These are phyloP conservation scores for Meganola albula DNA, from an alignment of 2,888 invertebrate species.

Conservation along the genomic window DNA sequence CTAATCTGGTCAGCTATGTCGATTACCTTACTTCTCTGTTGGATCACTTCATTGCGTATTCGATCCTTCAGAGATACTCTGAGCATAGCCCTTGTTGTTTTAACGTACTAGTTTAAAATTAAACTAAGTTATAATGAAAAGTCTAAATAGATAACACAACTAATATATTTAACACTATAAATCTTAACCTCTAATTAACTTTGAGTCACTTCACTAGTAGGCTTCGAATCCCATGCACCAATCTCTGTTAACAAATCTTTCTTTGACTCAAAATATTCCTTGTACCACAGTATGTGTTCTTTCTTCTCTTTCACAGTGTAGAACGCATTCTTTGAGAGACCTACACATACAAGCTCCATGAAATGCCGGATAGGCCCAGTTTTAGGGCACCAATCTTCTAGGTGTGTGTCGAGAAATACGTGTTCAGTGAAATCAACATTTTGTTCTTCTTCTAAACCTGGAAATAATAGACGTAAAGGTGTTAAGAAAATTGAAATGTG, in stretches of 20 bases:
- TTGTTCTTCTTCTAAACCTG: conserved; percentile 81
- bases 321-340: conserved; percentile 96
- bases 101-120: too few relatives aligned
- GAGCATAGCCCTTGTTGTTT: too few relatives aligned
- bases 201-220: conserved; percentile 32
- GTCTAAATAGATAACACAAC: too few relatives aligned
- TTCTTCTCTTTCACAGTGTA: conserved; percentile 91
- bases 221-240: conserved; percentile 73
- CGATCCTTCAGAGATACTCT: too few relatives aligned
- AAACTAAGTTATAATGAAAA: too few relatives aligned
- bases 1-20: too few relatives aligned
- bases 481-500: neutral
- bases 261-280: conserved; percentile 91
- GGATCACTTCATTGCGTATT: too few relatives aligned
- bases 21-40: too few relatives aligned
- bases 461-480: conserved; percentile 13
- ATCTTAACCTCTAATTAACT: conserved; percentile 19
- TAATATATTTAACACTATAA: too few relatives aligned
- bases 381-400: conserved; percentile 93
- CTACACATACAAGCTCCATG: conserved; percentile 97
- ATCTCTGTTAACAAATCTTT: conserved; percentile 82
- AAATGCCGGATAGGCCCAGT: conserved; percentile 95
- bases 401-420: conserved; percentile 91
- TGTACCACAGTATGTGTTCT: conserved; percentile 94
- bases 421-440: conserved; percentile 93